Evolutionary conservation across 1,140 invertebrate species (phyloP).

Genomic region (Drosophila ambigua): DNA sequence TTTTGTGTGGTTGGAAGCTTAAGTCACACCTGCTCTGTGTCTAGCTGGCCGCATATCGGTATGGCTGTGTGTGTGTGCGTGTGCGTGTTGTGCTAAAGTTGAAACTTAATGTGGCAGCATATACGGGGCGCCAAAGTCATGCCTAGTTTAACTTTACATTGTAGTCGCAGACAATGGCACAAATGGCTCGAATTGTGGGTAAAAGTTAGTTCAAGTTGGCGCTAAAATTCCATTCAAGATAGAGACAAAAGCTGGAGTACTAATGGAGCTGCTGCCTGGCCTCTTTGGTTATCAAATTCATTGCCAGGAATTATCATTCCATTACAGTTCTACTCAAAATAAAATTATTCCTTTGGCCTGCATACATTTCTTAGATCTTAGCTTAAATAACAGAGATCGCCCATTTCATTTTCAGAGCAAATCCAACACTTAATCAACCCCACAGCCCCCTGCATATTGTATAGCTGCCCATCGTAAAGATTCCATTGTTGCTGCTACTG

Average conservation of each 20-base stretch:
- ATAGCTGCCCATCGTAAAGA: not conserved
- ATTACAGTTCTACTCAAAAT: too few relatives aligned
- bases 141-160: slow-evolving; percentile 36
- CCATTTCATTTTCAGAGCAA: not conserved
- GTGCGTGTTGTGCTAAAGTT: slow-evolving; percentile 45
- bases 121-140: slow-evolving; percentile 38
- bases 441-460: not conserved
- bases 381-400: too few relatives aligned
- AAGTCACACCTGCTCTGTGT: slow-evolving; percentile 37
- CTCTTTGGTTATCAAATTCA: too few relatives aligned
- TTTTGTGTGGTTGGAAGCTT: not conserved
- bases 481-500: not conserved
- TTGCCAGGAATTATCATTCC: too few relatives aligned
- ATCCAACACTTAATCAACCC: not conserved
- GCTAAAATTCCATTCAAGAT: too few relatives aligned
- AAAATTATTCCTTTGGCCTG: too few relatives aligned
- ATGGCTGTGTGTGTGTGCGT: not conserved
- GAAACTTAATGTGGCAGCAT: slow-evolving; percentile 59
- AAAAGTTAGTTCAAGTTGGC: not conserved
- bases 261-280: too few relatives aligned
- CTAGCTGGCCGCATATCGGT: too few relatives aligned
- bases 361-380: too few relatives aligned
- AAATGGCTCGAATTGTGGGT: not conserved
- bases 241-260: too few relatives aligned
- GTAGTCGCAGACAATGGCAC: slow-evolving; percentile 18